These are phyloP conservation scores for Glossophaga mutica DNA, from an alignment of 2,797 vertebrate species.

Conservation along the genomic window DNA sequence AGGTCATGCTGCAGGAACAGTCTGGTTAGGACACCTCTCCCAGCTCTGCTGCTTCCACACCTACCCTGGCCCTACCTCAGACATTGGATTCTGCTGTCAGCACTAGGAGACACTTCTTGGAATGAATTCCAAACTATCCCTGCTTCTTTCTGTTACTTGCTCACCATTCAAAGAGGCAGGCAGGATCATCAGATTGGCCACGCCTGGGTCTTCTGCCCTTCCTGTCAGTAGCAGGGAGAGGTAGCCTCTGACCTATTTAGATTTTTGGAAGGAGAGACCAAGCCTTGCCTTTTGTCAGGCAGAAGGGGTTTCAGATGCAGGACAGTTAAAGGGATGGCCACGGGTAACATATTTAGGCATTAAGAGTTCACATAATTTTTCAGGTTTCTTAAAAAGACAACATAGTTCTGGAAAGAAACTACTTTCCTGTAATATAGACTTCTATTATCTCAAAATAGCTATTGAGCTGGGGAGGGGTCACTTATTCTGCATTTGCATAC, in stretches of 20 bases:
- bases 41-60: not conserved
- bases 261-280: not conserved
- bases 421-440: conserved; percentile 22
- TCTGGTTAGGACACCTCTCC: not conserved
- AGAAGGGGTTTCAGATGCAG: not conserved
- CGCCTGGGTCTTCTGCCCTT: not conserved
- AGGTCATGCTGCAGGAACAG: not conserved
- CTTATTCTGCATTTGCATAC: conserved; percentile 52
- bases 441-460: conserved; percentile 67
- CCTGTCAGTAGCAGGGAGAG: not conserved
- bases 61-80: not conserved
- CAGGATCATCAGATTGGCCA: not conserved
- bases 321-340: not conserved
- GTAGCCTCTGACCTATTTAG: not conserved
- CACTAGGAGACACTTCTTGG: not conserved
- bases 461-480: conserved; percentile 29
- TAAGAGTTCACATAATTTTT: conserved; percentile 31
- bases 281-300: not conserved
- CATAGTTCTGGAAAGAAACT: conserved; percentile 24
- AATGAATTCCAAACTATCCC: not conserved
- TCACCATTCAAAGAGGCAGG: not conserved
- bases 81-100: not conserved
- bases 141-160: conserved; percentile 19
- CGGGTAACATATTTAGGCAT: conserved; percentile 26
- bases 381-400: conserved; percentile 55